Evolutionary conservation across 1,140 invertebrate genomes (phyloP).

Genomic region (Caerostris extrusa): DNA sequence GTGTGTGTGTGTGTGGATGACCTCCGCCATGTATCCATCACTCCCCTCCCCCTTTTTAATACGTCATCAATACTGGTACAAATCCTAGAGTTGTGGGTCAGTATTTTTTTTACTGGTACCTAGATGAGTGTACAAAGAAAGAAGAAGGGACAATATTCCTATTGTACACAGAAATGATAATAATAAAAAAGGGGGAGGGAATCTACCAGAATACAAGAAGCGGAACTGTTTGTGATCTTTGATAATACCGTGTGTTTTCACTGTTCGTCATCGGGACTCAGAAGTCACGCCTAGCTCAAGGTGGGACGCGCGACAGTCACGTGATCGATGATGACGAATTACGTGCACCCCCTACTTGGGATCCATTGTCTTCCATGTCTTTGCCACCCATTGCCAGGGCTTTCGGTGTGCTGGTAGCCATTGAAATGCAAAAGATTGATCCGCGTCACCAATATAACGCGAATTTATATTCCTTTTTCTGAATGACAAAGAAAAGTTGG

Average conservation of each 20-base stretch:
- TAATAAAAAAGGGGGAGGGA: background rate
- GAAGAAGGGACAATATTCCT: slow-evolving; percentile 14
- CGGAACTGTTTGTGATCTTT: slow-evolving; percentile 75
- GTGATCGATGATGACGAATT: slow-evolving; percentile 77
- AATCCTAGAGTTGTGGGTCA: slow-evolving; percentile 70
- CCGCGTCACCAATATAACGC: slow-evolving; percentile 71
- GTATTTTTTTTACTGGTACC: slow-evolving; percentile 50
- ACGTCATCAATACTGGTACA: slow-evolving; percentile 53
- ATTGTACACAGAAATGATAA: slow-evolving; percentile 5
- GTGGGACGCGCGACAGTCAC: slow-evolving; percentile 70
- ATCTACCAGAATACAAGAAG: background rate
- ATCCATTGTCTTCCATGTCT: slow-evolving; percentile 52
- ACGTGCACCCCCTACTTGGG: slow-evolving; percentile 3
- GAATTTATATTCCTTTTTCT: slow-evolving; percentile 49
- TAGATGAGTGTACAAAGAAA: background rate
- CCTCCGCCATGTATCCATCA: slow-evolving; percentile 57
- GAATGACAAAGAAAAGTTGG: background rate
- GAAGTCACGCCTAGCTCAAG: slow-evolving; percentile 71
- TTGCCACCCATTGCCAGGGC: background rate
- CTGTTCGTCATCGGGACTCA: slow-evolving; percentile 54
- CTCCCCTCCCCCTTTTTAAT: slow-evolving; percentile 52
- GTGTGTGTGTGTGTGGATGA: slow-evolving; percentile 63
- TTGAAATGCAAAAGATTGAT: slow-evolving; percentile 76
- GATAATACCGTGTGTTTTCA: slow-evolving; percentile 72
- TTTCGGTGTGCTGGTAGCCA: slow-evolving; percentile 43